Evolutionary conservation across 2,113 vertebrate species (phyloP), one percentile per base, ranked within the genome.

Genomic region (Symphodus melops): DNA sequence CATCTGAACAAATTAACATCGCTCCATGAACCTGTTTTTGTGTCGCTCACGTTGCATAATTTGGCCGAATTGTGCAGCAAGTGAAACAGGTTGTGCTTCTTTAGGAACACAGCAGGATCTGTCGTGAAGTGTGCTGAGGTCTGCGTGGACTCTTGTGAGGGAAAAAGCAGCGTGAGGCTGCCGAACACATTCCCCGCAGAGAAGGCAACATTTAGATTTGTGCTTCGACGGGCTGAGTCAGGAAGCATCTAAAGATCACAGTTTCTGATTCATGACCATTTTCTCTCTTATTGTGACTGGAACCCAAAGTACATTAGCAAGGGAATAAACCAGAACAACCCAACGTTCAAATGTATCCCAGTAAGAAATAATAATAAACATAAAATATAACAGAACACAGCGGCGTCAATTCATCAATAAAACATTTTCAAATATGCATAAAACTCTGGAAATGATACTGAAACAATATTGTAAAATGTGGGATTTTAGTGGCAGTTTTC

Each of bases 101-200:
- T 54, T 42, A 23, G 59, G 59, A 72, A 39, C 78, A 68, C 11
- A 44, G 72, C 57, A 64, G 61, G 28, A 74, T 56, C 21, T 12
- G 56, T 3, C 55, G 54, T 39, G 59, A 52, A 14, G 46, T 23
- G 23, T 11, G n/a, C 53, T 68, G 39, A 64, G 53, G 17, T 72
- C 21, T 33, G 36, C n/a, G 14, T 51, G 41, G 46, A 52, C 23
- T 36, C 68, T 72, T 52, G 39, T 8, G 17, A 46, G 41, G 60
- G 58, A 53, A 75, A 68, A 48, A 59, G 55, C 25, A 17, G 56
- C 57, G 42, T 19, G 9, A 2, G 17, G 49, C 58, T 48, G 33
- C 17, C 69, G 19, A 52, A 66, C 14, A 41, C 23, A 65, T 11
- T 28, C 54, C 58, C 14, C 51, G 60, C 54, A n/a, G 55, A 17